Base-by-base conservation (phyloP, 2,113 vertebrate species). In the Chitala chitala region DNA sequence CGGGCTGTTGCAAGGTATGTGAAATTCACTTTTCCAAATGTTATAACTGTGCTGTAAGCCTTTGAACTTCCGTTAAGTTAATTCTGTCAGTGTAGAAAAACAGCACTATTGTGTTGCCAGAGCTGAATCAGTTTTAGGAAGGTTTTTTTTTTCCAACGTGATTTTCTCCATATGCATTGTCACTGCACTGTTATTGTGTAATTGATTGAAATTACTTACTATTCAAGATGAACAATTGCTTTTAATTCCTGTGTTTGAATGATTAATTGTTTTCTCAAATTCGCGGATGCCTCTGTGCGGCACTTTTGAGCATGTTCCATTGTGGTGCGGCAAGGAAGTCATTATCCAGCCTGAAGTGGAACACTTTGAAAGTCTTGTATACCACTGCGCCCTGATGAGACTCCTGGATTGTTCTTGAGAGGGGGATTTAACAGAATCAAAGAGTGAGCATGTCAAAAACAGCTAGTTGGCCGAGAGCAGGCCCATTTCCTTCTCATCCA, bases 1-100 rank as follows among this genome's bases (percentile, higher is more conserved):
- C n/a, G n/a, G n/a, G n/a, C n/a, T n/a, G n/a, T n/a, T n/a, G n/a
- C n/a, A n/a, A 26, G 17, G 38, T 20, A 38, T 63, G 29, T 63
- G 33, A 20, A 63, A 33, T 63, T 63, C 56, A 59, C 56, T 15
- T 59, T 59, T 59, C 29, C 33, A 31, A 59, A 59, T 59, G 26
- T 38, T 63, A 36, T 63, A 8, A 63, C 38, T 10, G 29, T 20
- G n/a, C n/a, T 20, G 31, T 36, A 20, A 63, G 15, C 20, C 59
- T 63, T 12, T 6, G 59, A 17, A 63, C 38, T 29, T 9, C 38
- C 17, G 59, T 20, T 63, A 38, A 29, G 59, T 20, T 63, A 38
- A 63, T 38, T 63, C 17, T 5, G 33, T n/a, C 20, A 36, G 29
- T 33, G 17, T 63, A n/a, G n/a, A n/a, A n/a, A n/a, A n/a, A n/a